Conservation (phyloP, 2,888 invertebrate genomes). For the Temnothorax rugatulus region DNA sequence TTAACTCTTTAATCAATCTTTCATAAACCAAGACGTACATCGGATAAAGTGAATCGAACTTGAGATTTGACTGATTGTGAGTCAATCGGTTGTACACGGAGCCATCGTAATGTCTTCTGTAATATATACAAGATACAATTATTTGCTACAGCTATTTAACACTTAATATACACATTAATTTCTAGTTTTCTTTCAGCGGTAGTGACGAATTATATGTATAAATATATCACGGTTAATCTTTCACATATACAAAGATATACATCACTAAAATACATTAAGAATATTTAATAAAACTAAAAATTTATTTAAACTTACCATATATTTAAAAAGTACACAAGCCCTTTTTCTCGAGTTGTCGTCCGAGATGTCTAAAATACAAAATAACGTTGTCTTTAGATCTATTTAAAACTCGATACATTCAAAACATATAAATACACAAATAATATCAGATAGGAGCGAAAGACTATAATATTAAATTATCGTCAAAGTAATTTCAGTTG, state of each 20-base stretch:
- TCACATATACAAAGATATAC: constrained; percentile 50
- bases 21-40: background rate
- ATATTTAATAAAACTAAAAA: background rate
- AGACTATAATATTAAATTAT: constrained; percentile 74
- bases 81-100: background rate
- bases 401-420: background rate
- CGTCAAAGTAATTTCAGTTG: constrained; percentile 78
- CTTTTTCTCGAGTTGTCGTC: background rate
- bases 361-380: constrained; percentile 35
- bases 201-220: constrained; percentile 81
- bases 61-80: background rate
- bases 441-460: constrained; percentile 87
- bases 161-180: background rate
- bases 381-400: background rate
- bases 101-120: constrained; percentile 35
- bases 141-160: background rate
- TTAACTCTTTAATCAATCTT: background rate
- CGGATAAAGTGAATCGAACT: background rate
- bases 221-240: constrained; percentile 80
- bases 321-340: background rate
- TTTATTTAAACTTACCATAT: constrained; percentile 29
- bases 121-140: constrained; percentile 38
- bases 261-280: constrained; percentile 71
- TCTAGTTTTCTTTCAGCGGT: constrained; percentile 79
- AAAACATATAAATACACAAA: background rate